Evolutionary conservation across 2,888 invertebrate genomes (phyloP).

Genomic region (Anagyrus pseudococci): DNA sequence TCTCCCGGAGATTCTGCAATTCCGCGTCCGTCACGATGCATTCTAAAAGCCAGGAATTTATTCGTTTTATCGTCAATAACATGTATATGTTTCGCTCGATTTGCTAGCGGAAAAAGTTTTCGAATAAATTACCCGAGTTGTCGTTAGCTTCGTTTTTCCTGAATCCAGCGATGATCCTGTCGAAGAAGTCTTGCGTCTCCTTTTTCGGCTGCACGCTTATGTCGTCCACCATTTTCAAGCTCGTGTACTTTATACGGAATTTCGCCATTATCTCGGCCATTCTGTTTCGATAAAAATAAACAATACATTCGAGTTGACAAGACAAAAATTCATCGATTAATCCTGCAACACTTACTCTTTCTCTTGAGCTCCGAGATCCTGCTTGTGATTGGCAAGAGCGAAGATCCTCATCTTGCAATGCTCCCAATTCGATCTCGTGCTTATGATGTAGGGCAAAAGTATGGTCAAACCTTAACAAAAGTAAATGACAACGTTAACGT

Average conservation of each 20-base stretch:
- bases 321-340: not conserved
- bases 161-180: conserved; percentile 75
- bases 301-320: not conserved
- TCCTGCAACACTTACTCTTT: conserved; percentile 73
- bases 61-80: conserved; percentile 20
- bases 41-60: conserved; percentile 66
- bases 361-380: conserved; percentile 81
- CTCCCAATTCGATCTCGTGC: conserved; percentile 78
- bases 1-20: conserved; percentile 77
- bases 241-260: conserved; percentile 93
- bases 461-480: conserved; percentile 76
- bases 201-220: conserved; percentile 82
- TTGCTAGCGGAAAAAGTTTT: not conserved
- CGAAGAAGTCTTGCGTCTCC: conserved; percentile 76
- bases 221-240: conserved; percentile 90
- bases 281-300: conserved; percentile 64
- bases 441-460: conserved; percentile 84
- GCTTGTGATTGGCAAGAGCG: conserved; percentile 80
- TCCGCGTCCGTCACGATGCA: conserved; percentile 77
- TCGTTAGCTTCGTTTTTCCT: conserved; percentile 59
- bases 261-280: conserved; percentile 93
- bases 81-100: not conserved
- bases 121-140: not conserved
- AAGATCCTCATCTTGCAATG: conserved; percentile 81
- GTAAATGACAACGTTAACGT: no score